Evolutionary conservation across 2,113 vertebrate species (phyloP).

Genomic region (Glaucidium brasilianum): DNA sequence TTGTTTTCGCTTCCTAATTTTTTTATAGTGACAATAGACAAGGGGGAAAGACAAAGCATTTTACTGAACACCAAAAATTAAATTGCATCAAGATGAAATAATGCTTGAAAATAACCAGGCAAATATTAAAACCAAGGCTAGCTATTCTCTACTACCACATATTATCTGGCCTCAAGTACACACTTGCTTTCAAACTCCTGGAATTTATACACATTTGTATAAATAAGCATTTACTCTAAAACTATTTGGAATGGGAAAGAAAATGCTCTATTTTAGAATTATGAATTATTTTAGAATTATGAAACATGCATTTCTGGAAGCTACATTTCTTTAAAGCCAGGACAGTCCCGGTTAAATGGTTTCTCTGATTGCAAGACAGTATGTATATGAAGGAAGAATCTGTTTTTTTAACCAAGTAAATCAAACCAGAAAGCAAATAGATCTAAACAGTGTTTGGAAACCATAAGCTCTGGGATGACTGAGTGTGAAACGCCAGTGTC

Average conservation of each 20-base stretch:
- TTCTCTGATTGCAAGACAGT: background rate
- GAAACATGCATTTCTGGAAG: background rate
- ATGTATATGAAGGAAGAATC: background rate
- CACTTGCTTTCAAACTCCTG: background rate
- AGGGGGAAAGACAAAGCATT: background rate
- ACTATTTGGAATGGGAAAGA: background rate
- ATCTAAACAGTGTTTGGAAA: background rate
- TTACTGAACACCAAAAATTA: background rate
- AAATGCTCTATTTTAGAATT: background rate
- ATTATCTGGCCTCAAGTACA: background rate
- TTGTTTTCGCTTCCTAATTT: background rate
- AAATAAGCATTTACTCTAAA: background rate
- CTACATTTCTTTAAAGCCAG: background rate
- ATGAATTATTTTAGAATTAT: too few relatives aligned
- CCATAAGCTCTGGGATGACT: background rate
- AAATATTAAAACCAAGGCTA: background rate
- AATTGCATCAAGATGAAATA: background rate
- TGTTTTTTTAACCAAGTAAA: background rate
- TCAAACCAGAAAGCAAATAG: background rate
- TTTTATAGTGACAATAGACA: background rate
- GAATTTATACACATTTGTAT: background rate
- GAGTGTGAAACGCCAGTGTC: background rate
- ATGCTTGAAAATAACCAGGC: background rate
- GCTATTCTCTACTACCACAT: background rate
- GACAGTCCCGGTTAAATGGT: background rate